A percentile compares a stretch with the other conserved stretches of the same genome.
phyloP scores from a whole-genome alignment of 2,888 invertebrate genomes.

The Hymenopus coronatus region DNA sequence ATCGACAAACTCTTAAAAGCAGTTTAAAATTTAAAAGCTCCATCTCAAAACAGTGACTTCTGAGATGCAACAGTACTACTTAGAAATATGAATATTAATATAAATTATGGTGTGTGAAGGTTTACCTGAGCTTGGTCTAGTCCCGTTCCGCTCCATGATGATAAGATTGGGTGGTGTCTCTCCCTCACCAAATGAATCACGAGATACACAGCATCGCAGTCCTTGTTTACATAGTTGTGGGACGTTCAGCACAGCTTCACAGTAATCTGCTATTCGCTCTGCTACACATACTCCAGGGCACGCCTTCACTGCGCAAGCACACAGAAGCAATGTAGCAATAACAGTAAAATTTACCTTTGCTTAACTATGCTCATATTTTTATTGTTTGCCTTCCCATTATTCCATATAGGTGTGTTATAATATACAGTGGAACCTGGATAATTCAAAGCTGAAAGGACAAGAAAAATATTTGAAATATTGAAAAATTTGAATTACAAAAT shows the following conservation, averaged over 20 bases:
- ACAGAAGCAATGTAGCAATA: not conserved
- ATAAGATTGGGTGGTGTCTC: slow-evolving; percentile 67
- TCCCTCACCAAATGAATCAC: slow-evolving; percentile 68
- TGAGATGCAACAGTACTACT: no score
- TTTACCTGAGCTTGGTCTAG: slow-evolving; percentile 37
- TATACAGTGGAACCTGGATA: no score
- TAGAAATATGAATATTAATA: no score
- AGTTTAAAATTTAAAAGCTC: no score
- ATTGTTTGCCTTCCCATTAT: no score
- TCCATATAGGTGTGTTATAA: no score
- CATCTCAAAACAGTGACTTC: no score
- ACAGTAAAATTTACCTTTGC: not conserved
- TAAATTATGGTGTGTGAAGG: no score
- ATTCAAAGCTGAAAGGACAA: no score
- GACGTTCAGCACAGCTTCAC: slow-evolving; percentile 77
- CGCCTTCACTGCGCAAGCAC: slow-evolving; percentile 31
- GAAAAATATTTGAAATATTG: no score
- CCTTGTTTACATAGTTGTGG: slow-evolving; percentile 71
- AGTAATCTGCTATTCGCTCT: slow-evolving; percentile 77
- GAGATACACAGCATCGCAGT: slow-evolving; percentile 77
- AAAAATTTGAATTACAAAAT: no score
- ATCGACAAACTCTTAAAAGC: no score
- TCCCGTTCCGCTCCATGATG: slow-evolving; percentile 60
- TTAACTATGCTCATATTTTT: not conserved
- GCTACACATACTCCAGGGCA: slow-evolving; percentile 85